phyloP scores from a whole-genome alignment of 2,888 invertebrate genomes.

The Abrostola tripartita region DNA sequence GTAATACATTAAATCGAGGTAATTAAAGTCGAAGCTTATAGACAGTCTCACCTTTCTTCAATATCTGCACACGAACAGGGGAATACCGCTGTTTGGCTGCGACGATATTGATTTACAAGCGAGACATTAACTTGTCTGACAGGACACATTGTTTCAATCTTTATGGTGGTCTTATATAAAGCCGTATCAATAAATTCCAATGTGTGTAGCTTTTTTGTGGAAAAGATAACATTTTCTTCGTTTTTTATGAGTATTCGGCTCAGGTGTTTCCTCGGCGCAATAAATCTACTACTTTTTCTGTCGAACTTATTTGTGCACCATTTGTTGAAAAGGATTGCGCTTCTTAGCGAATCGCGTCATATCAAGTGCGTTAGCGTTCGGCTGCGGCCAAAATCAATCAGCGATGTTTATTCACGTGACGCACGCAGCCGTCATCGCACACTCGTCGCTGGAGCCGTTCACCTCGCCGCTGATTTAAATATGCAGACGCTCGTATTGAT shows the following conservation, averaged over 20 bases:
- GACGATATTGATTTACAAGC: slow-evolving; percentile 40
- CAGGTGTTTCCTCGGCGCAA: slow-evolving; percentile 21
- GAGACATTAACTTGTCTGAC: slow-evolving; percentile 35
- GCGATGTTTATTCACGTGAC: slow-evolving; percentile 26
- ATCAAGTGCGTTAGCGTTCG: slow-evolving; percentile 7
- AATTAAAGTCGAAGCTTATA: slow-evolving; percentile 5
- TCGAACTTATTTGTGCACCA: slow-evolving; percentile 22
- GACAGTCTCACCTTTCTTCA: slow-evolving; percentile 9
- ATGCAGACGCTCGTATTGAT: slow-evolving; percentile 85
- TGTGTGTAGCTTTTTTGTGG: slow-evolving; percentile 31
- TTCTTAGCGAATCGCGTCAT: slow-evolving; percentile 10
- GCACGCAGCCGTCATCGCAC: slow-evolving; percentile 49
- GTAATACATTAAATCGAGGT: not conserved
- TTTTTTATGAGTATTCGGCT: slow-evolving; percentile 34
- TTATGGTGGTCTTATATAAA: slow-evolving; percentile 39
- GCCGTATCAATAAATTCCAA: slow-evolving; percentile 46
- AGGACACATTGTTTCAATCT: slow-evolving; percentile 45
- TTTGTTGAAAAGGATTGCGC: slow-evolving; percentile 2
- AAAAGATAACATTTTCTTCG: slow-evolving; percentile 27
- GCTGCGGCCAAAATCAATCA: slow-evolving; percentile 20
- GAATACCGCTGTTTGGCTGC: slow-evolving; percentile 22
- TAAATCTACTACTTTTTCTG: slow-evolving; percentile 32
- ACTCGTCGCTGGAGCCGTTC: slow-evolving; percentile 61
- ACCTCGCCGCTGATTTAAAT: slow-evolving; percentile 82
- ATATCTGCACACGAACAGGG: slow-evolving; percentile 11